These are phyloP conservation scores for Tipula vernalis DNA, from an alignment of 2,888 invertebrate genomes.

Conservation along the genomic window DNA sequence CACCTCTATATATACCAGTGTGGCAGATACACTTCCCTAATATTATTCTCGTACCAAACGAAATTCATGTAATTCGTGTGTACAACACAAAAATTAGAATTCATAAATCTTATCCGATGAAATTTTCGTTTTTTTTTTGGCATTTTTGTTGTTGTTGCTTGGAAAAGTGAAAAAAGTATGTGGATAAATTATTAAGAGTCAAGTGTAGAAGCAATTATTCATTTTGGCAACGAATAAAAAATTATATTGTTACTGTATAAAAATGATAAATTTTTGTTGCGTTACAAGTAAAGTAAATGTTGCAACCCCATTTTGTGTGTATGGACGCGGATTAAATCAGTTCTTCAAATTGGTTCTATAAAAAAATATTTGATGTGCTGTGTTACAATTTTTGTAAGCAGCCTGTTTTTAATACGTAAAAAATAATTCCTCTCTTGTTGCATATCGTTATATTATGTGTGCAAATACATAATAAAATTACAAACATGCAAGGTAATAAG, in stretches of 20 bases:
- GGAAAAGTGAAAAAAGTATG: neutral
- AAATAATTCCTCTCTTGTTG: too few species aligned
- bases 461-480: neutral
- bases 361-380: too few species aligned
- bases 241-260: neutral
- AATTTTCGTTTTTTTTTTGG: neutral
- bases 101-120: neutral
- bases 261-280: neutral
- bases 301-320: too few species aligned
- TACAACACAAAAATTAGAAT: neutral
- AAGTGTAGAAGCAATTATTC: neutral
- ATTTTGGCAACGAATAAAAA: neutral
- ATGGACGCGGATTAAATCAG: too few species aligned
- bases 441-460: too few species aligned
- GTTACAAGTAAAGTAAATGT: too few species aligned
- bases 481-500: neutral
- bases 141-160: too few species aligned
- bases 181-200: neutral
- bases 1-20: neutral
- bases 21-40: neutral
- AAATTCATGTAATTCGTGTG: neutral
- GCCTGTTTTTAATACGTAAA: too few species aligned
- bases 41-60: neutral
- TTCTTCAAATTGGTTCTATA: too few species aligned
- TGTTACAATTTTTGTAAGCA: too few species aligned